Evolutionary conservation across 2,113 vertebrate species (phyloP).

Genomic region (Uropsilus gracilis): DNA sequence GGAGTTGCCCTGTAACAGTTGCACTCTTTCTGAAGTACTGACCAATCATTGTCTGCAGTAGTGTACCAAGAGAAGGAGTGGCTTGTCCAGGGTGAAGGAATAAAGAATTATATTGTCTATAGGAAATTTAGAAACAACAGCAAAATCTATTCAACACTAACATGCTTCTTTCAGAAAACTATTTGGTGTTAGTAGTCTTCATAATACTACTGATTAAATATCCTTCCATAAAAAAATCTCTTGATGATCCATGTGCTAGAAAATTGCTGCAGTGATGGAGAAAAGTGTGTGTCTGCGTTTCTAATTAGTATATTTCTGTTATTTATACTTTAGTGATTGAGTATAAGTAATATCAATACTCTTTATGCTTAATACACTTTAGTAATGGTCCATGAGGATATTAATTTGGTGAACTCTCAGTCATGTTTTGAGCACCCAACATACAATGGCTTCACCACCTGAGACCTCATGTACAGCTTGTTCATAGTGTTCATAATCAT

Average conservation of each 20-base stretch:
- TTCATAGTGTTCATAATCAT: neutral
- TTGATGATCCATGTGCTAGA: neutral
- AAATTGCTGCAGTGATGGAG: neutral
- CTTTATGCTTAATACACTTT: too few relatives aligned
- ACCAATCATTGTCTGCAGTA: neutral
- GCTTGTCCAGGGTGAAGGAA: neutral
- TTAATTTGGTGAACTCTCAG: neutral
- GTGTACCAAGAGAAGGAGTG: neutral
- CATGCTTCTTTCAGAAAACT: neutral
- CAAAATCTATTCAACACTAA: neutral
- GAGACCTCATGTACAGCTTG: neutral
- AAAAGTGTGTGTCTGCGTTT: neutral
- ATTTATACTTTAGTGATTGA: neutral
- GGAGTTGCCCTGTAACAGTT: too few relatives aligned
- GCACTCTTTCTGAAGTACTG: neutral
- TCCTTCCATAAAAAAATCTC: neutral
- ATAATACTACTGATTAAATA: neutral
- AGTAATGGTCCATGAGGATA: neutral
- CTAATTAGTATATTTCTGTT: neutral
- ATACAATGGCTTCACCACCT: neutral
- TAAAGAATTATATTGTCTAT: rapidly evolving
- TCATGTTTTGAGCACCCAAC: neutral
- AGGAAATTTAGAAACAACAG: neutral
- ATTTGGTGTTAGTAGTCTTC: neutral
- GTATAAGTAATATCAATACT: too few relatives aligned